These are phyloP conservation scores for Tragopan temminckii DNA, from an alignment of 2,797 vertebrate genomes.

Conservation along the genomic window DNA sequence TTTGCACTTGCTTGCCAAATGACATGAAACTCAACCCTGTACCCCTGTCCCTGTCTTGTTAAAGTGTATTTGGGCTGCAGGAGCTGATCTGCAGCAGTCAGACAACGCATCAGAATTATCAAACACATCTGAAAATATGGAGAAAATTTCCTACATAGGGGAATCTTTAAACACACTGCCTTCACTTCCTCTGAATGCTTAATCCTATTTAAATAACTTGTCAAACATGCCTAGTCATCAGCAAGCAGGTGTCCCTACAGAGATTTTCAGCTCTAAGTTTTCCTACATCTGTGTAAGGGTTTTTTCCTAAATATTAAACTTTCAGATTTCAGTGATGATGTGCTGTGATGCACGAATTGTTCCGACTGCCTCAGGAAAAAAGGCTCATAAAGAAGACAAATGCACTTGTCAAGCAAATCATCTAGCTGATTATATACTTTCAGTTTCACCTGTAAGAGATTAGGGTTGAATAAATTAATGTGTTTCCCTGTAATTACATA, in stretches of 20 bases:
- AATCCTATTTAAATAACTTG: constrained; percentile 80
- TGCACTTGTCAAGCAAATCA: constrained; percentile 77
- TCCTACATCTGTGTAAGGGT: constrained; percentile 26
- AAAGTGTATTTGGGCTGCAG: not conserved
- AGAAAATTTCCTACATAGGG: constrained; percentile 44
- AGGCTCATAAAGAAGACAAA: constrained; percentile 78
- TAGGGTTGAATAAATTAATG: constrained; percentile 58
- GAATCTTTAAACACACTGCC: constrained; percentile 5
- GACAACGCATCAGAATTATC: not conserved
- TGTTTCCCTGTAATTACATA: constrained; percentile 50
- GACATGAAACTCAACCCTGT: constrained; percentile 5
- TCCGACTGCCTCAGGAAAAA: constrained; percentile 68
- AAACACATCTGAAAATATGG: constrained; percentile 35
- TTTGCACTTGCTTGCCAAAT: constrained; percentile 39
- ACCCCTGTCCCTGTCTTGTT: constrained; percentile 1
- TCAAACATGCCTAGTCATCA: constrained; percentile 69
- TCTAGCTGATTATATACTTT: constrained; percentile 70
- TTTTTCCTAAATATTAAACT: constrained; percentile 79
- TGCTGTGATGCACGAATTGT: constrained; percentile 56
- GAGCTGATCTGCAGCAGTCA: constrained; percentile 41
- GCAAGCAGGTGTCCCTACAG: constrained; percentile 48
- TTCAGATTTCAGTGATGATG: constrained; percentile 77
- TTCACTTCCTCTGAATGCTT: constrained; percentile 45
- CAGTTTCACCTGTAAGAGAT: constrained; percentile 49
- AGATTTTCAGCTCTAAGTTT: constrained; percentile 68